Evolutionary conservation across 2,113 vertebrate species (phyloP).

Genomic region (Malurus elegans): DNA sequence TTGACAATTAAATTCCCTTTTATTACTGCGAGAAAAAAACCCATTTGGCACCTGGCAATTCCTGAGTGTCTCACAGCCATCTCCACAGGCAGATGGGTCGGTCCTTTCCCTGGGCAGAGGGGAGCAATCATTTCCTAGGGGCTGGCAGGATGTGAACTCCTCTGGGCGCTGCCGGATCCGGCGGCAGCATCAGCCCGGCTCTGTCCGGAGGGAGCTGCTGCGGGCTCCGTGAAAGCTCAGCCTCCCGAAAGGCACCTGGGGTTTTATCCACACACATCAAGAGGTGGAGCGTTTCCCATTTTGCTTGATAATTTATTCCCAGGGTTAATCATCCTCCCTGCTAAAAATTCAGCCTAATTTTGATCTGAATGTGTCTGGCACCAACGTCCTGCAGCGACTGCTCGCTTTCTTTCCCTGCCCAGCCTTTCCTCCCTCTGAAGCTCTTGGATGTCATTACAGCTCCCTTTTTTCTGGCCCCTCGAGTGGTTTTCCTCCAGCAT

Average conservation of each 20-base stretch:
- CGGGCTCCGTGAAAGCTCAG: neutral
- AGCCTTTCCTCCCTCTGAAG: neutral
- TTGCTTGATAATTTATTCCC: neutral
- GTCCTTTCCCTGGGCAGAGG: neutral
- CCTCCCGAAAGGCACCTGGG: neutral
- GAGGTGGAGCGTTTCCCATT: neutral
- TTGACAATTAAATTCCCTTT: constrained; percentile 10
- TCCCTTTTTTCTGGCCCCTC: neutral
- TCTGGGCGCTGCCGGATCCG: accelerated
- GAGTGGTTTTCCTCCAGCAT: neutral
- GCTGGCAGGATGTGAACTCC: neutral
- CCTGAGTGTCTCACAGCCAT: neutral
- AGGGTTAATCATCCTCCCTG: neutral
- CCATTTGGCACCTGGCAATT: neutral
- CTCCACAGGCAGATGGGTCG: neutral
- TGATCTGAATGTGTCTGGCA: neutral
- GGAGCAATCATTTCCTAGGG: neutral
- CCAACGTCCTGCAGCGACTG: neutral
- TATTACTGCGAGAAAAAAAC: neutral
- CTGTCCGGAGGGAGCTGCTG: neutral
- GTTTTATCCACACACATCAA: neutral
- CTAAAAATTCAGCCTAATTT: neutral
- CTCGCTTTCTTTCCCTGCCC: neutral
- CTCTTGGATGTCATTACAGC: neutral
- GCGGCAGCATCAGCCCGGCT: accelerated